A percentile compares a stretch with the other conserved stretches of the same genome.
Conservation (phyloP, 2,113 vertebrate species). For the Pampusana beccarii region DNA sequence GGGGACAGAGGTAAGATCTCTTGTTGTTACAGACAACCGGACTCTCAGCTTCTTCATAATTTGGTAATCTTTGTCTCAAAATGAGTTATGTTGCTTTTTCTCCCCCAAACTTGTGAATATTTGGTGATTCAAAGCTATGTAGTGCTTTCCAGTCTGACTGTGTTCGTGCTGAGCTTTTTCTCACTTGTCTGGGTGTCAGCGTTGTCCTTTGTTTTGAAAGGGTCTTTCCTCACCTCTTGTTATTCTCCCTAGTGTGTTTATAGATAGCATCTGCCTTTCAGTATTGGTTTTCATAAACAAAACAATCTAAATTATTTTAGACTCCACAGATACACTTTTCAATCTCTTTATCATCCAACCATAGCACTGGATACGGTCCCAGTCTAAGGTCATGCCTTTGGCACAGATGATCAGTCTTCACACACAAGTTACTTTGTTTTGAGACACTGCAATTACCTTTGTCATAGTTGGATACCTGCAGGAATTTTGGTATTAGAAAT, state of each 20-base stretch:
- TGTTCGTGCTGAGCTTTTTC: neutral
- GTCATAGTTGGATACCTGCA: neutral
- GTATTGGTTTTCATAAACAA: neutral
- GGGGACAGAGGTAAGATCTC: neutral
- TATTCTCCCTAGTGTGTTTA: neutral
- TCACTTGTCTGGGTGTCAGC: neutral
- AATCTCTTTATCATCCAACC: neutral
- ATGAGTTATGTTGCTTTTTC: neutral
- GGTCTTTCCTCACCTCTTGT: neutral
- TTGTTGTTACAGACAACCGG: neutral
- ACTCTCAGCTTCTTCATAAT: neutral
- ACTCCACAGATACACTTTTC: neutral
- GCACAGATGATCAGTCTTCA: neutral
- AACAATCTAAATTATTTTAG: neutral
- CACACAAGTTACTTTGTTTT: neutral
- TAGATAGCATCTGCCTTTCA: neutral
- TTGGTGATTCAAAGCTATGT: neutral
- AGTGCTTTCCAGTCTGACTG: neutral
- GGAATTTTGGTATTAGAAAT: neutral
- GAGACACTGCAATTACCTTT: neutral
- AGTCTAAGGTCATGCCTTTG: neutral
- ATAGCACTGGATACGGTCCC: neutral
- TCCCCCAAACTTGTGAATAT: neutral
- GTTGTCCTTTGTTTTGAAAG: neutral
- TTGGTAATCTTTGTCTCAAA: neutral